A percentile compares a stretch with the other conserved stretches of the same genome.
Conservation (phyloP, 2,888 invertebrate genomes). For the Brachyptera putata region DNA sequence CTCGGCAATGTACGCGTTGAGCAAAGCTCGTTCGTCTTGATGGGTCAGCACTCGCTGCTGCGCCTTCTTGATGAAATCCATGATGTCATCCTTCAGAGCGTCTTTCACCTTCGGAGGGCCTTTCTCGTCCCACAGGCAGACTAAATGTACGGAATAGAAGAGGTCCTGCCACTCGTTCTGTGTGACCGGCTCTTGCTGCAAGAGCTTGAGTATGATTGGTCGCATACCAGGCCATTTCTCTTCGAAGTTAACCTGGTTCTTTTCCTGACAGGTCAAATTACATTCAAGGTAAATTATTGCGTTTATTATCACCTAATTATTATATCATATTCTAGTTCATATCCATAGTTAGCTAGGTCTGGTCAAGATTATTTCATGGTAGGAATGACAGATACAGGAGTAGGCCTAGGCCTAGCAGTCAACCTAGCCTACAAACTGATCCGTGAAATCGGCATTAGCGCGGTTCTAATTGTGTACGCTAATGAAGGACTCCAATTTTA, state of each 20-base stretch:
- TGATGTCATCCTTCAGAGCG: constrained; percentile 86
- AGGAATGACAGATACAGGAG: no score
- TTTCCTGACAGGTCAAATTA: constrained; percentile 66
- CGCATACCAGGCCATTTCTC: constrained; percentile 97
- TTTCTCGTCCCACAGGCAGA: constrained; percentile 96
- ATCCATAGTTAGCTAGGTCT: no score
- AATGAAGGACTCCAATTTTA: no score
- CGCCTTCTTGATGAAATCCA: constrained; percentile 90
- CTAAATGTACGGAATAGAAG: constrained; percentile 92
- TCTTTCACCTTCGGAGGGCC: constrained; percentile 84
- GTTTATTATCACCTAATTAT: no score
- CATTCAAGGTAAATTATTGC: no score
- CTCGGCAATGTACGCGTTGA: constrained; percentile 95
- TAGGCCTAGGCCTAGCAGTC: no score
- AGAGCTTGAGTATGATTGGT: constrained; percentile 86
- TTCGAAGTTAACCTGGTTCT: constrained; percentile 82
- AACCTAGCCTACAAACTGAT: no score
- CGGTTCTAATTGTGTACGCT: no score
- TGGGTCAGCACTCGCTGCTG: constrained; percentile 86
- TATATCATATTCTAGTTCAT: no score
- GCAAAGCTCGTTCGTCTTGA: constrained; percentile 88
- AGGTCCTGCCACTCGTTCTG: constrained; percentile 97
- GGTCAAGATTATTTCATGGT: no score
- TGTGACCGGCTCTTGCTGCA: constrained; percentile 91
- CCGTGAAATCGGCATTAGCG: no score